Conservation (phyloP, 2,113 vertebrate genomes). For the Podilymbus podiceps region DNA sequence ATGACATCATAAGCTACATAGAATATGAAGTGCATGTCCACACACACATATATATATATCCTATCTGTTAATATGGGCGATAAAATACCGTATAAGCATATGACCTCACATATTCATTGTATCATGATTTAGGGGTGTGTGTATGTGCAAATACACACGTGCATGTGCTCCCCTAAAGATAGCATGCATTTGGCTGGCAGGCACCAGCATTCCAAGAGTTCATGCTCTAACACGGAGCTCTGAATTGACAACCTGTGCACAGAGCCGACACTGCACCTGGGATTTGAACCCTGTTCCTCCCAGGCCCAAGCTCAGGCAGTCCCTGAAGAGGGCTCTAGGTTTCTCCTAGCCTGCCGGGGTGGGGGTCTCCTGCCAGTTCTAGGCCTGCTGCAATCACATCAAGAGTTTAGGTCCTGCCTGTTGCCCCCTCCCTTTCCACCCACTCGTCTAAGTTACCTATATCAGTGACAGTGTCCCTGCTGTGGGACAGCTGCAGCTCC, state of each 20-base stretch:
- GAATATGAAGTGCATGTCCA: background rate
- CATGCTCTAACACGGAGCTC: conserved; percentile 9
- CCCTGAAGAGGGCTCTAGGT: background rate
- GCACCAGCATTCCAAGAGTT: conserved; percentile 42
- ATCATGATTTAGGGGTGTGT: background rate
- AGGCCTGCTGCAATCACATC: conserved; percentile 15
- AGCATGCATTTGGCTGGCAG: background rate
- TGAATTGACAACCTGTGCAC: background rate
- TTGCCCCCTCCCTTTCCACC: conserved; percentile 74
- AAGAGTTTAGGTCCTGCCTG: conserved; percentile 60
- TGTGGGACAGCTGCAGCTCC: conserved; percentile 93
- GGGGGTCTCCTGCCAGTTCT: background rate
- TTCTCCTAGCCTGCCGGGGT: background rate
- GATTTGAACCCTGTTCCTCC: background rate
- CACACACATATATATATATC: background rate
- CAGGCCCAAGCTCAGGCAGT: background rate
- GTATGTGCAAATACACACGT: background rate
- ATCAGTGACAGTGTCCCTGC: conserved; percentile 98
- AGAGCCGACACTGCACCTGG: background rate
- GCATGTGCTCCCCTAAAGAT: background rate
- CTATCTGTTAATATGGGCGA: background rate
- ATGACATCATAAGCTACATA: background rate
- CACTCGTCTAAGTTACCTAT: conserved; percentile 87
- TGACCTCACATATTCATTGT: background rate
- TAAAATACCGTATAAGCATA: background rate